phyloP scores from a whole-genome alignment of 2,113 vertebrate genomes.

The Xenus cinereus region DNA sequence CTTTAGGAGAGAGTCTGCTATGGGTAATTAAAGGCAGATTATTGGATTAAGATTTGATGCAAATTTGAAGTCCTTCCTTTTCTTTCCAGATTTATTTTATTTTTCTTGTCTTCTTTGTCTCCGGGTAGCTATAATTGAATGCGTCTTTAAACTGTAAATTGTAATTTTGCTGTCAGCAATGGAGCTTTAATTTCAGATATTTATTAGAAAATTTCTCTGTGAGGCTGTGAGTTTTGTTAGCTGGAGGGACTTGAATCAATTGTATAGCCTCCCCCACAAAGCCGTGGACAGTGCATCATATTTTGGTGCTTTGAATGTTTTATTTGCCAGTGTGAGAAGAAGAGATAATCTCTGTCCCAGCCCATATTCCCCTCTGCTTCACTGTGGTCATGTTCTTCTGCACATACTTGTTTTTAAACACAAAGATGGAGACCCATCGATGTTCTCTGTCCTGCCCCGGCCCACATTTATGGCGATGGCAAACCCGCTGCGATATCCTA shows the following conservation, averaged over 20 bases:
- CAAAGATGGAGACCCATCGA: neutral
- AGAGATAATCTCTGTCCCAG: neutral
- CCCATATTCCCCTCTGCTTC: neutral
- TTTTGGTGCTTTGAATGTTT: neutral
- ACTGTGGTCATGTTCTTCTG: neutral
- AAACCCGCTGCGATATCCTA: neutral
- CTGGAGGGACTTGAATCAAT: constrained; percentile 36
- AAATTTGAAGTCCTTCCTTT: constrained; percentile 58
- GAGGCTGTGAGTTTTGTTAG: constrained; percentile 35
- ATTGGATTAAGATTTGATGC: constrained; percentile 67
- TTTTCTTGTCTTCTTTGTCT: constrained; percentile 47
- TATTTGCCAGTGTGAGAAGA: neutral
- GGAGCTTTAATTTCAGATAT: constrained; percentile 64
- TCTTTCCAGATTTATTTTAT: constrained; percentile 44
- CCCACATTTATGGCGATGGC: neutral
- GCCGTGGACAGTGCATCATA: neutral
- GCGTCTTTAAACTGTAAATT: constrained; percentile 60
- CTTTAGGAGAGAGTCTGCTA: constrained; percentile 44
- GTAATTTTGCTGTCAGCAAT: constrained; percentile 68
- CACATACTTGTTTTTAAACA: neutral
- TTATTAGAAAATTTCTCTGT: constrained; percentile 62
- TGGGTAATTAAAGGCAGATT: constrained; percentile 67
- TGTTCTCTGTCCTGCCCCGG: neutral
- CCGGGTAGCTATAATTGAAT: constrained; percentile 63
- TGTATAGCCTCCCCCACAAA: neutral